Conservation (phyloP, 2,113 vertebrate species). For the Gasterosteus nipponicus region DNA sequence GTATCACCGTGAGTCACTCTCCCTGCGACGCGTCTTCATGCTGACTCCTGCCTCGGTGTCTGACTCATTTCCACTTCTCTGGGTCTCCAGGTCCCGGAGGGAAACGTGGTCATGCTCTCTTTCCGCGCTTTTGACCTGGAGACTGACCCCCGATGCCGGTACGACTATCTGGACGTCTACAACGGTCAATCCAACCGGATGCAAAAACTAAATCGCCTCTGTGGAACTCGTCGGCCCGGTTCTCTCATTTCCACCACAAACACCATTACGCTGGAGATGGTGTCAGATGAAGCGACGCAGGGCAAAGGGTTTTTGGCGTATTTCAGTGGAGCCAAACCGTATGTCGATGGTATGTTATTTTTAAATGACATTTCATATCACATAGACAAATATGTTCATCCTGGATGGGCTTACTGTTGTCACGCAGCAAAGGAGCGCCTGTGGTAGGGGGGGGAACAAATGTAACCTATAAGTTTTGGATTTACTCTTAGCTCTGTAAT, state of each 20-base stretch:
- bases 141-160: slow-evolving; percentile 86
- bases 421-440: too few relatives aligned
- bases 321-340: slow-evolving; percentile 82
- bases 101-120: slow-evolving; percentile 84
- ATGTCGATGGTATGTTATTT: slow-evolving; percentile 77
- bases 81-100: slow-evolving; percentile 85
- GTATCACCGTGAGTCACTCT: slow-evolving; percentile 85
- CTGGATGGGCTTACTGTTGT: background rate
- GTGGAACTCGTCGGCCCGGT: slow-evolving; percentile 90
- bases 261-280: slow-evolving; percentile 89
- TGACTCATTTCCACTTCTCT: slow-evolving; percentile 22
- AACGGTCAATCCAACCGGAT: slow-evolving; percentile 82
- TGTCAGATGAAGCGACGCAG: slow-evolving; percentile 80
- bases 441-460: too few relatives aligned
- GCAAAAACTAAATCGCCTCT: slow-evolving; percentile 89
- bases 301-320: slow-evolving; percentile 87
- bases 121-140: slow-evolving; percentile 91
- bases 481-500: background rate
- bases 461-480: too few relatives aligned
- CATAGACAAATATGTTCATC: background rate
- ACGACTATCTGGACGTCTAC: slow-evolving; percentile 89
- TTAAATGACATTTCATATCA: background rate
- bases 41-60: background rate
- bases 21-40: background rate
- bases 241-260: slow-evolving; percentile 86